Base-by-base conservation (phyloP, 2,888 invertebrate genomes). In the Isoperla grammatica region DNA sequence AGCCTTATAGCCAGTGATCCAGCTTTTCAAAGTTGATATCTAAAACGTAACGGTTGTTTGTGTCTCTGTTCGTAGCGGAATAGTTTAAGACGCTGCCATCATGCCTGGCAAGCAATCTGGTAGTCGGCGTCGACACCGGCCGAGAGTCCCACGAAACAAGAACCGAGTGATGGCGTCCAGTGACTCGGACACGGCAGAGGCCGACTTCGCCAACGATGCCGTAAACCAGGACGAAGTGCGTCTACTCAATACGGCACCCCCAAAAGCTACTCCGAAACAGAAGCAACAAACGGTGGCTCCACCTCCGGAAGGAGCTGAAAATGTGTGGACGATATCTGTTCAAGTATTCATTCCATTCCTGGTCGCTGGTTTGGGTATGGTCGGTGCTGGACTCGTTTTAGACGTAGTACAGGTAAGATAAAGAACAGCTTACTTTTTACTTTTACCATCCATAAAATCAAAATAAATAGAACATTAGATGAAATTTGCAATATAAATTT, bases 351-450 rank as follows among this genome's bases (percentile, higher is more conserved):
- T 86, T 66, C 93, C 94, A 6, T 93, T 91, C 75, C 74, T 92
- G 61, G 80, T 94, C 60, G 93, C 93, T 61, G 93, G 94, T 13
- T 86, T 91, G 71, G 94, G 94, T 59, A 94, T 91, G 88, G 93
- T 94, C 2, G 88, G 87, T 12, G 94, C 94, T 59, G 93, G 94
- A 68, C 78, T 93, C 61, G 79, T 94, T n/a, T 78, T 95, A 15
- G 92, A 93, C 72, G 75, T 84, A 65, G 92, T 93, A 53, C 91
- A 91, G 78, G 81, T 81, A 68, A 61, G 62, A 9, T 49, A 29
- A 4, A n/a, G n/a, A 3, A 1, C 2, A 40, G 13, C 12, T n/a
- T n/a, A 40, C n/a, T 13, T 49, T 22, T 20, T n/a, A n/a, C n/a
- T n/a, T n/a, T n/a, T n/a, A n/a, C n/a, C n/a, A n/a, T n/a, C n/a